These are phyloP conservation scores for Hemibagrus guttatus DNA, from an alignment of 2,797 vertebrate genomes.

Conservation along the genomic window DNA sequence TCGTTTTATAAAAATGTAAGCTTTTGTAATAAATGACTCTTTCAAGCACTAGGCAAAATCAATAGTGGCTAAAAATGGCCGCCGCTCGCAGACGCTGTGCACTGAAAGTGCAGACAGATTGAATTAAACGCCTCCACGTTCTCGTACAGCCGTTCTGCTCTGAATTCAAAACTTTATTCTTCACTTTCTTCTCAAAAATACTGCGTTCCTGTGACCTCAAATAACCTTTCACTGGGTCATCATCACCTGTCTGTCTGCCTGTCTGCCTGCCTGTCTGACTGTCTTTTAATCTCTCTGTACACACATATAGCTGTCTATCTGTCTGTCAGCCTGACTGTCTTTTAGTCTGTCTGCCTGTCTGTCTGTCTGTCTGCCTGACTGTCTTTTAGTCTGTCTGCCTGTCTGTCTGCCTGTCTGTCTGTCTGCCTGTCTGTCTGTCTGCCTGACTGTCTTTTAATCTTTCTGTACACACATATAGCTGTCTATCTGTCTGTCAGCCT, in stretches of 20 bases:
- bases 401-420: neutral
- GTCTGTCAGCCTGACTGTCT: neutral
- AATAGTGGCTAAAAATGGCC: slow-evolving; percentile 70
- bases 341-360: neutral
- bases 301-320: neutral
- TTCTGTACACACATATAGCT: neutral
- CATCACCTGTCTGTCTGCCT: slow-evolving; percentile 10
- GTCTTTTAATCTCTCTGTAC: neutral
- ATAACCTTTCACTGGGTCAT: slow-evolving; percentile 7
- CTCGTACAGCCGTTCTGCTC: slow-evolving; percentile 36
- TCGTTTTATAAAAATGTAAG: slow-evolving; percentile 65
- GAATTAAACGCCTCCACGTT: slow-evolving; percentile 52
- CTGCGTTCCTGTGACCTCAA: slow-evolving; percentile 1
- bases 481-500: neutral
- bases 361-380: neutral
- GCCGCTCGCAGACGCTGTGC: slow-evolving; percentile 46
- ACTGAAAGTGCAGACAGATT: slow-evolving; percentile 53
- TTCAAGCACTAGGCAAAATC: slow-evolving; percentile 72
- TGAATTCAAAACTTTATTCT: slow-evolving; percentile 31
- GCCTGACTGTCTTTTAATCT: neutral
- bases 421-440: neutral
- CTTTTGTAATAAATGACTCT: slow-evolving; percentile 79
- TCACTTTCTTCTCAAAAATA: slow-evolving; percentile 3
- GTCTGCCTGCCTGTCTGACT: neutral
- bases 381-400: neutral